Evolutionary conservation across 30 jellyfish, hydroid and myxozoan genomes (phyloP), one percentile per base, ranked within the genome.

Genomic region (Pelagia noctiluca): DNA sequence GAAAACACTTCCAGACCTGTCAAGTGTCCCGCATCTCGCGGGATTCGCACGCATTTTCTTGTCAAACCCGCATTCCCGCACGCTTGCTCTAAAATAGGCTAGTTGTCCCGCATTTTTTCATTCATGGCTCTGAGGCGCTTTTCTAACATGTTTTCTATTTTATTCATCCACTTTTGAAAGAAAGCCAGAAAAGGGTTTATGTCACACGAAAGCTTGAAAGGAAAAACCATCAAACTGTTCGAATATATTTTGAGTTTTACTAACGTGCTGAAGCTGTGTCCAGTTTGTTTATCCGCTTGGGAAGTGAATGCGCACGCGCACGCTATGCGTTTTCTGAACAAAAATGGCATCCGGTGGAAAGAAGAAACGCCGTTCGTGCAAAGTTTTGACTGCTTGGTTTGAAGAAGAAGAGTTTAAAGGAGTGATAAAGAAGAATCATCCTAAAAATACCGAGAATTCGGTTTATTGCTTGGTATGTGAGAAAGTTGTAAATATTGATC

Each of bases 281-380:
- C n/a, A n/a, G n/a, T n/a, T n/a, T n/a, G n/a, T n/a, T 70, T 36
- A 35, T 35, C 73, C 37, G 77, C 83, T 70, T 70, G 33, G 29
- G 65, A 34, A 70, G 71, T 63, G 22, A 70, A 70, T 70, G 83
- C 83, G 33, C 83, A 70, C 31, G 83, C 83, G 65, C 83, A 70
- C n/a, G 83, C 68, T 63, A 63, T 24, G 76, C 26, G 76, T 26
- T 63, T 63, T 63, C 52, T 63, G 76, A 63, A 63, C 83, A 70
- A 70, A 70, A 70, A 70, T 70, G 83, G 83, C 65, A 34, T 35
- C 83, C 31, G 83, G 71, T 70, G 65, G 35, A 70, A n/a, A n/a
- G n/a, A 70, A 70, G 83, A 70, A 70, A 70, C 83, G 76, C 83
- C 83, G 83, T 70, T 70, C 83, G 12, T 70, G 83, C 76, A 70